phyloP scores from a whole-genome alignment of 2,888 invertebrate species.

The Orchestes rusci region DNA sequence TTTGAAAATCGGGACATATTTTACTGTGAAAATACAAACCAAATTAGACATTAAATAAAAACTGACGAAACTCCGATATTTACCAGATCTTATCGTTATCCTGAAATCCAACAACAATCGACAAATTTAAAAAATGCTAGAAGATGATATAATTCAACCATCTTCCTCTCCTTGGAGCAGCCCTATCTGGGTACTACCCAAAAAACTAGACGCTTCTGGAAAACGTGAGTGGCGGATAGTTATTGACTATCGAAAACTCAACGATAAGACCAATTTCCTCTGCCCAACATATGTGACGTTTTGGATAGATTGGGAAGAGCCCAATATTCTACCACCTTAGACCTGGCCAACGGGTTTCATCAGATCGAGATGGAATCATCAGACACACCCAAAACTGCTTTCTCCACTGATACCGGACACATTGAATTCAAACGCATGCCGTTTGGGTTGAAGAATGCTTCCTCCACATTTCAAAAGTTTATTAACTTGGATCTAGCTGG shows the following conservation, averaged over 20 bases:
- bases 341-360: constrained; percentile 6
- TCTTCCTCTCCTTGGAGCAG: constrained; percentile 8
- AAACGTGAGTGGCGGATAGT: constrained; percentile 12
- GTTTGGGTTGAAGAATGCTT: not conserved
- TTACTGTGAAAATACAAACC: not conserved
- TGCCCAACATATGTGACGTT: constrained; percentile 6
- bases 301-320: constrained; percentile 4
- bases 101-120: constrained; percentile 9
- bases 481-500: too few species aligned
- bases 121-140: constrained; percentile 16
- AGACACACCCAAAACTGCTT: not conserved
- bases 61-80: constrained; percentile 3
- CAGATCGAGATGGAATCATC: constrained; percentile 3
- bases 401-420: too few species aligned
- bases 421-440: too few species aligned
- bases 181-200: constrained; percentile 12
- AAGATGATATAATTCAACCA: constrained; percentile 13
- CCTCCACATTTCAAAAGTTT: not conserved
- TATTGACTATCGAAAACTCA: constrained; percentile 10
- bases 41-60: constrained; percentile 4
- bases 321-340: not conserved
- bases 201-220: constrained; percentile 9
- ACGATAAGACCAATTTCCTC: not conserved
- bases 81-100: constrained; percentile 7
- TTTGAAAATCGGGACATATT: too few species aligned